A percentile compares a stretch with the other conserved stretches of the same genome.
Evolutionary conservation across 2,888 invertebrate genomes (phyloP).

Genomic region (Thecocarcelia acutangulata): DNA sequence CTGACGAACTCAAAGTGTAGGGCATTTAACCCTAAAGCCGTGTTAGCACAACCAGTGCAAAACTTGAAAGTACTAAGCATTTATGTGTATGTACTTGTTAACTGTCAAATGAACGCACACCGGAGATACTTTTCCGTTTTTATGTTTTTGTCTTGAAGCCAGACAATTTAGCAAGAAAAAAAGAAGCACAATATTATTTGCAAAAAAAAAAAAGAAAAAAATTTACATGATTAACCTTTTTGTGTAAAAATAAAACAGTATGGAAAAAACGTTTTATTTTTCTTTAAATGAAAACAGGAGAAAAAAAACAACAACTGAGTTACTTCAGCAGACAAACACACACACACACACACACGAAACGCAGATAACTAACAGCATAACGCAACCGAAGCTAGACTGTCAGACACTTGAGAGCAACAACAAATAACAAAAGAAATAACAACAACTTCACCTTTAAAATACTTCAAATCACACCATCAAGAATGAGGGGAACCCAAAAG

Average conservation of each 20-base stretch:
- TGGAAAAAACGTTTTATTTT: slow-evolving; percentile 35
- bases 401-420: slow-evolving; percentile 58
- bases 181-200: slow-evolving; percentile 60
- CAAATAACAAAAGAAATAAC: slow-evolving; percentile 33
- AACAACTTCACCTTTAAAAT: slow-evolving; percentile 69
- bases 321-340: slow-evolving; percentile 12
- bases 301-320: slow-evolving; percentile 9
- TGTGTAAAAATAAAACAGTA: slow-evolving; percentile 46
- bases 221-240: slow-evolving; percentile 69
- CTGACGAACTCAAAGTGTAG: background rate
- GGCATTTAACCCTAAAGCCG: slow-evolving; percentile 22
- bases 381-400: slow-evolving; percentile 57
- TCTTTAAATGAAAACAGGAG: slow-evolving; percentile 24
- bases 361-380: slow-evolving; percentile 8
- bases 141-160: slow-evolving; percentile 65
- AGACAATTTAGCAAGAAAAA: slow-evolving; percentile 68
- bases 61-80: slow-evolving; percentile 41
- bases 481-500: slow-evolving; percentile 62
- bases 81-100: slow-evolving; percentile 62
- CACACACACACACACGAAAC: background rate
- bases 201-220: slow-evolving; percentile 39
- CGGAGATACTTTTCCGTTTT: slow-evolving; percentile 59
- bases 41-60: slow-evolving; percentile 16
- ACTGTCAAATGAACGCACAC: slow-evolving; percentile 70
- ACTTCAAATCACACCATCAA: slow-evolving; percentile 69